Percentiles rank a stretch among this genome's conserved stretches.
phyloP scores from a whole-genome alignment of 35 echinoderm and acorn worm species.

The Ophioderma brevispina region DNA sequence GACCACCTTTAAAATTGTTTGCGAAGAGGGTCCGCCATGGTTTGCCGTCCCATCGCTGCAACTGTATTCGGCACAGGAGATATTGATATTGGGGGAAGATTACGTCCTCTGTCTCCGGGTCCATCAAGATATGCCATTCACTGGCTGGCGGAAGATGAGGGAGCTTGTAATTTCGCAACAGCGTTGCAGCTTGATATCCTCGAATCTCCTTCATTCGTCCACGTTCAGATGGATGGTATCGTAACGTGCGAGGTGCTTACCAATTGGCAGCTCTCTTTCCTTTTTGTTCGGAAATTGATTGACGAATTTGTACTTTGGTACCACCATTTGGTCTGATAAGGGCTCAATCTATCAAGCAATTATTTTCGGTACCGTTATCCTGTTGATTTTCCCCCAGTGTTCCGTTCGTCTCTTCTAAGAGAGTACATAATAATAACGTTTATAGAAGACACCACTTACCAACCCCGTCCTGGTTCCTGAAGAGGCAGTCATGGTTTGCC shows the following conservation, averaged over 20 bases:
- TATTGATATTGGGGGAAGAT: neutral
- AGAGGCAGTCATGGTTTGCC: no score
- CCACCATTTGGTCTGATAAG: neutral
- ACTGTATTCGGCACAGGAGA: neutral
- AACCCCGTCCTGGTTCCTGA: no score
- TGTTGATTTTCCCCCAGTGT: neutral
- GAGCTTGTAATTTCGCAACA: neutral
- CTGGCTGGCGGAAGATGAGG: neutral
- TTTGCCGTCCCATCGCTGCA: neutral
- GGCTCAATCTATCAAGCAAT: neutral
- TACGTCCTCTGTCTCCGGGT: neutral
- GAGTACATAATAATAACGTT: neutral
- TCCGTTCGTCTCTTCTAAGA: slow-evolving; percentile 5
- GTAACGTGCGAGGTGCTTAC: neutral
- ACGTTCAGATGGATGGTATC: neutral
- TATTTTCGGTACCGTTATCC: neutral
- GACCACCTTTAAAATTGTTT: neutral
- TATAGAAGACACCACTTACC: no score
- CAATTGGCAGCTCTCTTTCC: neutral
- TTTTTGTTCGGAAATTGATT: neutral
- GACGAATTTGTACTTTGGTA: neutral
- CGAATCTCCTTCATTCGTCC: neutral
- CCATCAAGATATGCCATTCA: neutral
- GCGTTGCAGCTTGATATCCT: neutral
- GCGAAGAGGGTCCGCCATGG: neutral